Percentiles rank a stretch among this genome's conserved stretches.
Conservation (phyloP, 2,113 vertebrate genomes). For the Henicopernis longicauda region DNA sequence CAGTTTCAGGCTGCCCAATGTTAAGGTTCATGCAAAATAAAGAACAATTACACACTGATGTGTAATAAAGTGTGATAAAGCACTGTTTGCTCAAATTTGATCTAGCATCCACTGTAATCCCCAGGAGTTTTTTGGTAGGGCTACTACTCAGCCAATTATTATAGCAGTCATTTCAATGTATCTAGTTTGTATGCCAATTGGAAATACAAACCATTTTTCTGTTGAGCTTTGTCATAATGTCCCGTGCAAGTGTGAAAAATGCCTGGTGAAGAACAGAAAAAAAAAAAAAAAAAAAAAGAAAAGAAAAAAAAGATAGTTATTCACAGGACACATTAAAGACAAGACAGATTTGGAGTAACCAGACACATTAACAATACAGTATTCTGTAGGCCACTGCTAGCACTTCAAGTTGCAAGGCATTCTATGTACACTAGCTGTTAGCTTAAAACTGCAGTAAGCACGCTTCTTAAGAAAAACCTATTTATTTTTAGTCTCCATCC, state of each 20-base stretch:
- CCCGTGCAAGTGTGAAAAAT: conserved; percentile 94
- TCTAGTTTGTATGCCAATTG: neutral
- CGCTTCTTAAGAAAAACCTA: neutral
- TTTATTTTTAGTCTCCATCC: neutral
- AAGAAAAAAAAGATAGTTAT: neutral
- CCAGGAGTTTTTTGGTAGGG: neutral
- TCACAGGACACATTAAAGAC: neutral
- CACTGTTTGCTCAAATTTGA: neutral
- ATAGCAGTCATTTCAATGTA: neutral
- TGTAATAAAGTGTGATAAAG: neutral
- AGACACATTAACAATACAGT: neutral
- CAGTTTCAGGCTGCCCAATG: neutral
- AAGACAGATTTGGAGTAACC: neutral
- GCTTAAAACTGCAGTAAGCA: neutral
- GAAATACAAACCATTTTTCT: conserved; percentile 91
- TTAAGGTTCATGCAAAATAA: neutral
- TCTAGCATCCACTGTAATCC: neutral
- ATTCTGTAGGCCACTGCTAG: neutral
- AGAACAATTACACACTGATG: neutral
- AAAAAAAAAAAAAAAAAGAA: neutral
- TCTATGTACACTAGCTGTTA: neutral
- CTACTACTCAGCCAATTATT: neutral
- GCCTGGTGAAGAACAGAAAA: conserved; percentile 73
- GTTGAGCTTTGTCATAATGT: conserved; percentile 97
- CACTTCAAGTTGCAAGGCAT: neutral